Evolutionary conservation across 2,797 vertebrate species (phyloP), one percentile per base, ranked within the genome.

Genomic region (Chelon labrosus): DNA sequence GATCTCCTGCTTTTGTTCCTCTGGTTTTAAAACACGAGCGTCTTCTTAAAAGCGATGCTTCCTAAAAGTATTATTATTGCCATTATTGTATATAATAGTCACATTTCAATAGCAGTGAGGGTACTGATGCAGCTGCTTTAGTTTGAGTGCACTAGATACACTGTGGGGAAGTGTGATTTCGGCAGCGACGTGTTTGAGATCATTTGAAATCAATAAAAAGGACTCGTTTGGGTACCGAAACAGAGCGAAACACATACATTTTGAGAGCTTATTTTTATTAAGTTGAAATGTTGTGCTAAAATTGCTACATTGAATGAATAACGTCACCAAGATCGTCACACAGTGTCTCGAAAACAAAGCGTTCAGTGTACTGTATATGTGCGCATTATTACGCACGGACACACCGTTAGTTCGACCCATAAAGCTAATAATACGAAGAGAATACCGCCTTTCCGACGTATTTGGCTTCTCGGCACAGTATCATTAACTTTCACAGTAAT

Each of bases 301-400:
- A 58, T 44, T 62, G 22, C 22, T 12, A 31, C 55, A 61, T 0
- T 27, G 61, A 69, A 20, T 53, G 53, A 57, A 70, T 27, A 78
- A 69, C 73, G 75, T 86, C 79, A 77, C 41, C 49, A 35, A 63
- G 75, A 71, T 70, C 53, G 35, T 73, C 78, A 71, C 67, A 56
- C 35, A 7, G 16, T 46, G 46, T 50, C 41, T 65, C 20, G 51
- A 65, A 86, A 74, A 83, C 76, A 76, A 81, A 71, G 60, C 57
- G 13, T 55, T 47, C 47, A 38, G 49, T 70, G 47, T 65, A 5
- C 4, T 58, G 56, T 60, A 41, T 41, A 37, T 75, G 31, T 20
- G 12, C 46, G 59, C 17, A 51, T 76, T 41, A 38, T 75, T 65
- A 54, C 22, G 51, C 73, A 70, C 2, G 10, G 37, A 67, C 39